Evolutionary conservation across 2,797 vertebrate species (phyloP).

Genomic region (Hephaestus fuliginosus): DNA sequence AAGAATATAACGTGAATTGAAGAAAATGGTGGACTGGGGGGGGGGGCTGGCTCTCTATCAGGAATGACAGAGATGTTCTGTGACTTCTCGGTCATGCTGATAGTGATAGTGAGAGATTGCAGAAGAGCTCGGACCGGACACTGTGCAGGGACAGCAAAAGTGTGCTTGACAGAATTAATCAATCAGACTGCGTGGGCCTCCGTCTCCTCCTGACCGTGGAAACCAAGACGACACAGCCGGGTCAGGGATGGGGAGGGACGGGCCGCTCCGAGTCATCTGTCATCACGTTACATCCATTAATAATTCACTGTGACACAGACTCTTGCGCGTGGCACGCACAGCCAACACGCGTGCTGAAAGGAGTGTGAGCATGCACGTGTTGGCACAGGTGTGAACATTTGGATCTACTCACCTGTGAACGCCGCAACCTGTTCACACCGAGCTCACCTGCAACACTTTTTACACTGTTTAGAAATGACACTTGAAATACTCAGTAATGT

Average conservation of each 20-base stretch:
- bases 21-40: constrained; percentile 24
- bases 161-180: constrained; percentile 80
- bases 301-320: constrained; percentile 76
- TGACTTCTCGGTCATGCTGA: constrained; percentile 66
- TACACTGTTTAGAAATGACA: neutral
- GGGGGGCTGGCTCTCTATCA: neutral
- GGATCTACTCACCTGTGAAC: constrained; percentile 28
- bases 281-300: constrained; percentile 75
- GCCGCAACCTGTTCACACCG: constrained; percentile 9
- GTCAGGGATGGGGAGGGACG: constrained; percentile 62
- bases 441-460: constrained; percentile 14
- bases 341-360: constrained; percentile 30
- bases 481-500: constrained; percentile 10
- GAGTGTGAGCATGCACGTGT: constrained; percentile 16
- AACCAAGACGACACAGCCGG: constrained; percentile 74
- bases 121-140: constrained; percentile 62
- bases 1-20: accelerated
- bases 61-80: constrained; percentile 63
- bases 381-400: constrained; percentile 50
- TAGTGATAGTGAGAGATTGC: constrained; percentile 74
- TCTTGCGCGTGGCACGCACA: constrained; percentile 33
- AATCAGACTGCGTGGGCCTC: constrained; percentile 57
- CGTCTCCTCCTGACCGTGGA: constrained; percentile 68
- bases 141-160: constrained; percentile 78
- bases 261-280: constrained; percentile 70